Percentiles rank a stretch among this genome's conserved stretches.
These are phyloP conservation scores for Heterodera filipjevi DNA, from an alignment of 2,888 invertebrate species.

Conservation along the genomic window DNA sequence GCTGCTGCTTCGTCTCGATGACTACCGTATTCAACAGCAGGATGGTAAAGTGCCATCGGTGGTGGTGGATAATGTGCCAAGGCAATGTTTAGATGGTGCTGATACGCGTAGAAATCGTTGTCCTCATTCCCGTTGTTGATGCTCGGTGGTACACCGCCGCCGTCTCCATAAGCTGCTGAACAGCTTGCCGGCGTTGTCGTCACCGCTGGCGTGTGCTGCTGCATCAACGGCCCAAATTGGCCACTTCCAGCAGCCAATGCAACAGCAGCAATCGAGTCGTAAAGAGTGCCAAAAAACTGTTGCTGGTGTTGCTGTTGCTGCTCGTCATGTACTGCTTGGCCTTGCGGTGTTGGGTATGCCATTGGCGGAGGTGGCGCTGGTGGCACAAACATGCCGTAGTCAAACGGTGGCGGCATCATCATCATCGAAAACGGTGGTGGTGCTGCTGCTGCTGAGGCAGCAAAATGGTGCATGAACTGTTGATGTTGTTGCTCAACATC, in stretches of 20 bases:
- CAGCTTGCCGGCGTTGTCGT: not conserved
- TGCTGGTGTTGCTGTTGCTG: no score
- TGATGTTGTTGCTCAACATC: not conserved
- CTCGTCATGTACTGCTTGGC: not conserved
- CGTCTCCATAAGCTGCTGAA: not conserved
- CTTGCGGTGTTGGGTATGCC: not conserved
- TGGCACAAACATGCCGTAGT: constrained; percentile 13
- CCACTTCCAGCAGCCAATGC: constrained; percentile 5
- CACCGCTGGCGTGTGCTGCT: not conserved
- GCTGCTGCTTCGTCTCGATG: not conserved
- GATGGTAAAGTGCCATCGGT: not conserved
- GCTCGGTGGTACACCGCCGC: not conserved
- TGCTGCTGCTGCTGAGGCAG: no score
- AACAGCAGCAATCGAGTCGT: constrained; percentile 19
- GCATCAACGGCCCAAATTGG: not conserved
- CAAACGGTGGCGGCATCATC: constrained; percentile 9
- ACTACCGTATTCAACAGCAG: not conserved
- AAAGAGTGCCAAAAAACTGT: not conserved
- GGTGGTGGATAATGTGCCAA: constrained; percentile 5
- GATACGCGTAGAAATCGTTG: constrained; percentile 18
- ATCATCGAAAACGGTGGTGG: not conserved
- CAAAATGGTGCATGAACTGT: not conserved
- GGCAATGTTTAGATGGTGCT: constrained; percentile 3
- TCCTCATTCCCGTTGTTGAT: not conserved
- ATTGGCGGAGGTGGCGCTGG: constrained; percentile 12